phyloP scores from a whole-genome alignment of 2,113 vertebrate species.

The Nansenia antarctica region DNA sequence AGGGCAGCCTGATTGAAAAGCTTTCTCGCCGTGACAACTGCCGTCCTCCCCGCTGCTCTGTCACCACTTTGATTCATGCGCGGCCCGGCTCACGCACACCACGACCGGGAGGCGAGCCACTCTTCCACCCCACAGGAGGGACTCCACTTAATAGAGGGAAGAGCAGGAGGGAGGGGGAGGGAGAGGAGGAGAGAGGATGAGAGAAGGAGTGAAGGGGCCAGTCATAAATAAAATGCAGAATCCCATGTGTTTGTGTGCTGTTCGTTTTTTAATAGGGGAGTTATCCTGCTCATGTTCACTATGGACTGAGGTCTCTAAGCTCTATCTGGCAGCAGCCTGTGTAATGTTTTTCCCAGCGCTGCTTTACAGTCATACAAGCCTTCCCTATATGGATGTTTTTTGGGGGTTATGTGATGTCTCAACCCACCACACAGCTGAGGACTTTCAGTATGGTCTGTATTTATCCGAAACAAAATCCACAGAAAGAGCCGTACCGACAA shows the following conservation, averaged over 20 bases:
- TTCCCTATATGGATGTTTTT: constrained; percentile 59
- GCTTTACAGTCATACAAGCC: constrained; percentile 34
- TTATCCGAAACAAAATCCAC: constrained; percentile 52
- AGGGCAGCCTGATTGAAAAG: constrained; percentile 84
- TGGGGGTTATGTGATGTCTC: constrained; percentile 28
- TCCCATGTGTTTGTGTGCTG: neutral
- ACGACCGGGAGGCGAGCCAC: constrained; percentile 62
- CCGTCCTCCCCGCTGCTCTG: constrained; percentile 78
- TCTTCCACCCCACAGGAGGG: constrained; percentile 59
- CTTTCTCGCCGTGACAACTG: constrained; percentile 80
- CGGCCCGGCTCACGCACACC: constrained; percentile 45
- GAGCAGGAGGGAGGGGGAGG: constrained; percentile 18
- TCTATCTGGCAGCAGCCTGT: constrained; percentile 48
- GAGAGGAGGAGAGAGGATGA: neutral
- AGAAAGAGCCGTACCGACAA: constrained; percentile 20
- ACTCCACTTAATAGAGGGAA: constrained; percentile 59
- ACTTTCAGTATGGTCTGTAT: constrained; percentile 44
- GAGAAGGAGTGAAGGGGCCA: constrained; percentile 14
- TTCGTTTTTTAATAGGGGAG: constrained; percentile 31
- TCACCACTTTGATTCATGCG: constrained; percentile 80
- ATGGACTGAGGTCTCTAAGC: constrained; percentile 52
- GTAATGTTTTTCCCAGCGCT: constrained; percentile 12
- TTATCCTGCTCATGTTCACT: constrained; percentile 38
- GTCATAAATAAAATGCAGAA: neutral
- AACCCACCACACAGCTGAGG: constrained; percentile 43